These are phyloP conservation scores for Halcyon badia DNA, from an alignment of 2,797 vertebrate genomes.

Conservation along the genomic window DNA sequence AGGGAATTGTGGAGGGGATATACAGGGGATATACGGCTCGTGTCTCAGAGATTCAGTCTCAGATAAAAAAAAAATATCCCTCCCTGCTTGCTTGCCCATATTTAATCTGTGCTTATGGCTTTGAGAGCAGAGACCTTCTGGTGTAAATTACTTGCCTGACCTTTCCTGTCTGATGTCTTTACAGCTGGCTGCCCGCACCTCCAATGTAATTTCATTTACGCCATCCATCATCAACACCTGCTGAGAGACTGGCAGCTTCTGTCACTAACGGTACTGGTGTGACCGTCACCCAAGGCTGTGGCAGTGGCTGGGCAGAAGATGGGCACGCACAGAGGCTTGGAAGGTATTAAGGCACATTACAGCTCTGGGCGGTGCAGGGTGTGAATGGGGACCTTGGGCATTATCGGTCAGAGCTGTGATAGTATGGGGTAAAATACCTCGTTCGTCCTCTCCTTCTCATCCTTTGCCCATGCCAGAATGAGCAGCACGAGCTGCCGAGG, in stretches of 20 bases:
- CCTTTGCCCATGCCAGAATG: rapidly evolving
- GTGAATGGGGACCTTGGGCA: rapidly evolving
- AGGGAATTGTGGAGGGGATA: not conserved
- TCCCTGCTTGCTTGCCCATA: not conserved
- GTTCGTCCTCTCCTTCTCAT: not conserved
- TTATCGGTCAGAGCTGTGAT: rapidly evolving
- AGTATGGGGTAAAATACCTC: not conserved
- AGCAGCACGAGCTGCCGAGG: not conserved
- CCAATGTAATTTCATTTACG: not conserved
- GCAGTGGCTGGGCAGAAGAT: not conserved
- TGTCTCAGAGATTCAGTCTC: not conserved
- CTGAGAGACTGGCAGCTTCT: not conserved
- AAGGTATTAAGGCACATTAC: rapidly evolving
- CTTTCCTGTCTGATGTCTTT: constrained; percentile 32
- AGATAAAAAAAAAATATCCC: not conserved
- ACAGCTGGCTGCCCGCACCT: constrained; percentile 37
- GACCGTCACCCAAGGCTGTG: not conserved
- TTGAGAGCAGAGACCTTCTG: not conserved
- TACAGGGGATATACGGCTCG: not conserved
- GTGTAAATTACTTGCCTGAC: constrained; percentile 22
- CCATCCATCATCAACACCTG: constrained; percentile 42
- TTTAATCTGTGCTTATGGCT: not conserved
- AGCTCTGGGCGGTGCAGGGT: not conserved
- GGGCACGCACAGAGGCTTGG: not conserved
- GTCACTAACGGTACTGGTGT: rapidly evolving